These are phyloP conservation scores for Acanthococcus lagerstroemiae DNA, from an alignment of 2,888 invertebrate species.

Conservation along the genomic window DNA sequence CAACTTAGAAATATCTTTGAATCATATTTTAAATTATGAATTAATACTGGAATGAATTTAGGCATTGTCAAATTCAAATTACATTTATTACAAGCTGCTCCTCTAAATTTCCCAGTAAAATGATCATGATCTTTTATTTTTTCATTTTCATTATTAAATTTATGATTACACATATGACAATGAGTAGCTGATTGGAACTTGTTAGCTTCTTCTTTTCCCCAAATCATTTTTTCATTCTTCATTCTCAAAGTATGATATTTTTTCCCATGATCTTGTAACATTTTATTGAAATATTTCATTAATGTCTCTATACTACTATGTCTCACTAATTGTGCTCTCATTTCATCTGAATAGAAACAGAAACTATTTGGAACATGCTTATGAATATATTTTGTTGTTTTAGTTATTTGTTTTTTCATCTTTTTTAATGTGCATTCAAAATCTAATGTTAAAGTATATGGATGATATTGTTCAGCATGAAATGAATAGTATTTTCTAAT, in stretches of 20 bases:
- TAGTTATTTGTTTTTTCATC: slow-evolving; percentile 18
- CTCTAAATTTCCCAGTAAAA: too few relatives aligned
- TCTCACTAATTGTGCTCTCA: neutral
- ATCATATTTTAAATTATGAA: too few relatives aligned
- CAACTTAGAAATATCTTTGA: too few relatives aligned
- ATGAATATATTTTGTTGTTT: slow-evolving; percentile 26
- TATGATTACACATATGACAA: too few relatives aligned
- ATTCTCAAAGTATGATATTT: neutral
- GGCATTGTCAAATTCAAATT: too few relatives aligned
- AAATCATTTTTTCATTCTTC: too few relatives aligned
- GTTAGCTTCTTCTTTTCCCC: too few relatives aligned
- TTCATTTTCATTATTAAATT: too few relatives aligned
- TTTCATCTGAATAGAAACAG: slow-evolving; percentile 12
- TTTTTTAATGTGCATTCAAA: slow-evolving; percentile 11
- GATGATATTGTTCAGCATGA: slow-evolving; percentile 17
- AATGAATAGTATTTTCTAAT: slow-evolving; percentile 16
- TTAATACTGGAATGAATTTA: too few relatives aligned
- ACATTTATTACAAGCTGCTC: too few relatives aligned
- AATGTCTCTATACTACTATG: slow-evolving; percentile 1
- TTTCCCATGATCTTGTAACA: neutral
- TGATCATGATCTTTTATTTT: too few relatives aligned
- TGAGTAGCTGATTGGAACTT: too few relatives aligned
- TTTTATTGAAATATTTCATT: slow-evolving; percentile 14
- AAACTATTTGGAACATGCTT: slow-evolving; percentile 12
- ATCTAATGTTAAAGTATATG: slow-evolving; percentile 14